Percentiles rank a stretch among this genome's conserved stretches.
Conservation (phyloP, 2,113 vertebrate species). For the Sigmodon hispidus region DNA sequence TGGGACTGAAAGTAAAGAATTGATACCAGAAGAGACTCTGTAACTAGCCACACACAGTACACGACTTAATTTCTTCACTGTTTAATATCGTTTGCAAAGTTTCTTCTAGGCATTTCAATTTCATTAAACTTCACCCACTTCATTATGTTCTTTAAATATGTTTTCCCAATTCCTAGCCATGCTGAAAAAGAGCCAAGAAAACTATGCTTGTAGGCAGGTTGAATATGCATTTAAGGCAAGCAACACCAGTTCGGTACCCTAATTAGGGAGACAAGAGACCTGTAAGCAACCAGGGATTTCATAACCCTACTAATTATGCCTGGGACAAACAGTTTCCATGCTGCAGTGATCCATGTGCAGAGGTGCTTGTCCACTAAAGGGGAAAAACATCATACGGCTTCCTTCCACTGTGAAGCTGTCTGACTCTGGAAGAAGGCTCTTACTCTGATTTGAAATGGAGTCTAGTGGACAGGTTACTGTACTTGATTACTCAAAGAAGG, state of each 20-base stretch:
- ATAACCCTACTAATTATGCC: constrained; percentile 58
- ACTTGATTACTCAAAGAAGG: neutral
- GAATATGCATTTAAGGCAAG: constrained; percentile 74
- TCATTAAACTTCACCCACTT: neutral
- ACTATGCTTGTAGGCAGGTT: constrained; percentile 52
- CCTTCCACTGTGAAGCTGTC: neutral
- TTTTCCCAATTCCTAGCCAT: constrained; percentile 31
- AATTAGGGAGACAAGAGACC: constrained; percentile 70
- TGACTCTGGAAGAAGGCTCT: neutral
- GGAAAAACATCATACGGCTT: neutral
- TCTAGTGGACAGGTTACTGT: neutral
- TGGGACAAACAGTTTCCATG: constrained; percentile 45
- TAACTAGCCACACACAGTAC: neutral
- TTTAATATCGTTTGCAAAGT: constrained; percentile 26
- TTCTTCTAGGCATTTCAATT: constrained; percentile 34
- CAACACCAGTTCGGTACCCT: constrained; percentile 59
- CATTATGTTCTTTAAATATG: neutral
- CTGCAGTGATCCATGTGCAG: neutral
- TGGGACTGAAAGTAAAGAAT: neutral
- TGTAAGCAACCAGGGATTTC: constrained; percentile 57
- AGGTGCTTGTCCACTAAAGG: neutral
- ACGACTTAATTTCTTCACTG: neutral
- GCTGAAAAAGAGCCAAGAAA: constrained; percentile 54
- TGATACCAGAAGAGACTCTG: neutral
- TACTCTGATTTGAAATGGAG: neutral